Evolutionary conservation across 2,797 vertebrate genomes (phyloP), one percentile per base, ranked within the genome.

Genomic region (Manis javanica): DNA sequence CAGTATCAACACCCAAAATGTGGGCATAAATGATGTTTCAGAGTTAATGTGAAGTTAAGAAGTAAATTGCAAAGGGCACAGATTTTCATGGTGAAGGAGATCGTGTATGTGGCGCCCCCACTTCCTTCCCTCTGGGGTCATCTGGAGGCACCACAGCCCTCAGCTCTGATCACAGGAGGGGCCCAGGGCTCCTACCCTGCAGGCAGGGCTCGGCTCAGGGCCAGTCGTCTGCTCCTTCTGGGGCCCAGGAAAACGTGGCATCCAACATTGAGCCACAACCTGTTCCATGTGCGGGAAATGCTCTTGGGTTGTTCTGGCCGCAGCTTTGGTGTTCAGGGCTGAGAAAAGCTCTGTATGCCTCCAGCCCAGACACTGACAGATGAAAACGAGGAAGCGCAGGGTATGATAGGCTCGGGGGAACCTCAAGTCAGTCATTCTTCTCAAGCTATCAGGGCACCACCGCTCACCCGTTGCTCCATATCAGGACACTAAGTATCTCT

Each of bases 51-150:
- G n/a, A 61, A 31, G 34, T 66, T 57, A 72, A 59, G 4, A 57
- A 81, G 24, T 79, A 24, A 46, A 57, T 57, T 75, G 81, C 13
- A 75, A 57, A 87, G 59, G 59, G 16, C 39, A 74, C 0, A 61
- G 11, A 29, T 24, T 55, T 78, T 46, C 51, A 21, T 34, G 49
- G n/a, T 23, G 19, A 59, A 71, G 19, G 49, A 24, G 16, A 71
- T n/a, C 37, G 61, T 46, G 5, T 0, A 7, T 55, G 24, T 49
- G 29, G 2, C 0, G 2, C 0, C 3, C 9, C 0, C 9, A 61
- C 6, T n/a, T 23, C 1, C 37, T 16, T 71, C 24, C 7, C n/a
- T 68, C 4, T 87, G 69, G 24, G 10, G 7, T 51, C 81, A 7
- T 0, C 34, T 8, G 11, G 18, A 11, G 10, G 87, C 2, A 64